Evolutionary conservation across 2,113 vertebrate species (phyloP), one percentile per base, ranked within the genome.

Genomic region (Acrocephalus arundinaceus): DNA sequence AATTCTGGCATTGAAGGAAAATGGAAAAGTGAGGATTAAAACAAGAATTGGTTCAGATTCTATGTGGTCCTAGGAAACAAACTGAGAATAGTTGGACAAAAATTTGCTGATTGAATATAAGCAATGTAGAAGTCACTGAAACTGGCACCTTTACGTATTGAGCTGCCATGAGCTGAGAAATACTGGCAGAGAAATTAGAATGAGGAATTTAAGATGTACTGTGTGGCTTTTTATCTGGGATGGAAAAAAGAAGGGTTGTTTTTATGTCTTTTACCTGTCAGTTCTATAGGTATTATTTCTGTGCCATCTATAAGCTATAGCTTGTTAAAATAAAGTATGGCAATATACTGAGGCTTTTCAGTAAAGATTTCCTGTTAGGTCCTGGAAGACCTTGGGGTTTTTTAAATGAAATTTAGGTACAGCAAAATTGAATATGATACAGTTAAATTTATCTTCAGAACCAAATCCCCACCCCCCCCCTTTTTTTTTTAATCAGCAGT

Each of bases 351-450:
- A 39, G 45, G 30, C 20, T 31, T 33, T 81, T 68, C 13, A 41
- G 23, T 77, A 51, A 65, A 51, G 33, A 43, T 70, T 62, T 31
- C 6, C 5, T 62, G 3, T 62, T 24, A 52, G 54, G 21, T 55
- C 14, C 7, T 73, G 41, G 21, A 80, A n/a, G 45, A 63, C 6
- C 27, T 59, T 30, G 27, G 1, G 4, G 0, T 3, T 83, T 30
- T 10, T n/a, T 6, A 0, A 0, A 52, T 74, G 2, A 52, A 52
- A 27, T 59, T 65, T 46, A 73, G 75, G 4, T 33, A 59, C 28
- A 46, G 17, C 43, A 24, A 51, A 76, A 70, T 17, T 52, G 41
- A 39, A 77, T 65, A 61, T 55, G 4, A 11, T 51, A 6, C 13
- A 35, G 27, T 67, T 83, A 80, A 59, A 65, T 80, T 84, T 84